Percentiles rank a stretch among this genome's conserved stretches.
Evolutionary conservation across 1,140 invertebrate genomes (phyloP).

Genomic region (Acyrthosiphon pisum): DNA sequence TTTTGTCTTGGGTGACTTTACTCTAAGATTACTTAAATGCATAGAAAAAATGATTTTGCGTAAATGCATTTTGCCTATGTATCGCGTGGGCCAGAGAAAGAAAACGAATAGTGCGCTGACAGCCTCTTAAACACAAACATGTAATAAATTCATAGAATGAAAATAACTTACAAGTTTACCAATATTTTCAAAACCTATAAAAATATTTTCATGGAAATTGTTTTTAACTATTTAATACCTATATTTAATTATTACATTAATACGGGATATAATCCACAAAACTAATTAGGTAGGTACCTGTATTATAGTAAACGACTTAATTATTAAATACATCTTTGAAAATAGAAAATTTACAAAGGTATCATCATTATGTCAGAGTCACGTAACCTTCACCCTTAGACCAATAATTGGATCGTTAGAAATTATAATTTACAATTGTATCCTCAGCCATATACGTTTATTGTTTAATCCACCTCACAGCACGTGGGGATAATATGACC

Average conservation of each 20-base stretch:
- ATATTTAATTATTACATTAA: not conserved
- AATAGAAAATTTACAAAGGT: not conserved
- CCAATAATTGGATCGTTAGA: constrained; percentile 19
- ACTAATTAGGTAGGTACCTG: not conserved
- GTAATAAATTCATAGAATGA: not conserved
- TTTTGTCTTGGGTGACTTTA: too few species aligned
- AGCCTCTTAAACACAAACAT: not conserved
- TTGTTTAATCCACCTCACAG: constrained; percentile 1
- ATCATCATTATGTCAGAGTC: not conserved
- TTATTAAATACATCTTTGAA: not conserved
- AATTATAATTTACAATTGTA: not conserved
- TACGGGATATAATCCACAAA: not conserved
- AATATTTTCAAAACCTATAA: not conserved
- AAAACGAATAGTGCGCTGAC: too few species aligned
- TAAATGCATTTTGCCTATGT: too few species aligned
- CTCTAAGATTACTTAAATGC: too few species aligned
- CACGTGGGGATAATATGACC: constrained; percentile 36
- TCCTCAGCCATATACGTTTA: not conserved
- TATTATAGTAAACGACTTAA: not conserved
- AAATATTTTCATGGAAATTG: not conserved
- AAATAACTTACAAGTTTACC: not conserved
- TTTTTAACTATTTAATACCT: not conserved
- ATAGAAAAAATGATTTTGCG: too few species aligned
- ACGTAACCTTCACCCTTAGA: not conserved
- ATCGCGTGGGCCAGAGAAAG: too few species aligned